A percentile compares a stretch with the other conserved stretches of the same genome.
Conservation (phyloP, 2,797 vertebrate genomes). For the Hypotaenidia philippensis region DNA sequence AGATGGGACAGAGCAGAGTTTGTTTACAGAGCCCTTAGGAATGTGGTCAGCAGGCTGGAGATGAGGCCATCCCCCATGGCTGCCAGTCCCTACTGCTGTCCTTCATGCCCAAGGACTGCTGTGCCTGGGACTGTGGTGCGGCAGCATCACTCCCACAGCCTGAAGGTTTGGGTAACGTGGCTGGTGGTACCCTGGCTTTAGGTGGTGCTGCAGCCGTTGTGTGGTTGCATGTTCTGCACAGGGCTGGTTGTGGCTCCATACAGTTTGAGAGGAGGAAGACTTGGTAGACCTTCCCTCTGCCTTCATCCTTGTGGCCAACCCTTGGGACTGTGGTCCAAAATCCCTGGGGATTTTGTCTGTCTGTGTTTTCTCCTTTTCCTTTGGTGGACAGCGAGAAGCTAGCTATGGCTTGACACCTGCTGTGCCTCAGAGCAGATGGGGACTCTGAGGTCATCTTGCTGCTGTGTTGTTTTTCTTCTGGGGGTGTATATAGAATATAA, state of each 20-base stretch:
- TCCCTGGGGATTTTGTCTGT: neutral
- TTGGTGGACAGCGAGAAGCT: neutral
- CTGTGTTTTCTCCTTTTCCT: neutral
- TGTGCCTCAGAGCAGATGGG: neutral
- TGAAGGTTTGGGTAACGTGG: fast-evolving
- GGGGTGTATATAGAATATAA: neutral
- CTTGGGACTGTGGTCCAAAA: neutral
- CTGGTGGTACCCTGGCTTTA: neutral
- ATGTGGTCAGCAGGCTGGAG: neutral
- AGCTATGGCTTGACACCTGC: neutral
- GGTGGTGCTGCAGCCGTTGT: neutral
- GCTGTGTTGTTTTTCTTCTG: neutral
- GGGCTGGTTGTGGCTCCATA: fast-evolving
- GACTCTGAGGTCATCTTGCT: neutral
- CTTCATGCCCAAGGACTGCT: neutral
- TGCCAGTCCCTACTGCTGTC: neutral
- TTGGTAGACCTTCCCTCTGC: neutral
- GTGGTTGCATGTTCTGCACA: neutral
- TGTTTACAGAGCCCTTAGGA: neutral
- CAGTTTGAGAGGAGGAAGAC: neutral
- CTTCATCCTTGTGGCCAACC: neutral
- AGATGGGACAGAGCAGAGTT: neutral
- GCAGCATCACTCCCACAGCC: neutral
- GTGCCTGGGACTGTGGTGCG: fast-evolving
- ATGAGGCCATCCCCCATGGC: neutral